Conservation (phyloP, 2,888 invertebrate genomes). For the Oithona nana region DNA sequence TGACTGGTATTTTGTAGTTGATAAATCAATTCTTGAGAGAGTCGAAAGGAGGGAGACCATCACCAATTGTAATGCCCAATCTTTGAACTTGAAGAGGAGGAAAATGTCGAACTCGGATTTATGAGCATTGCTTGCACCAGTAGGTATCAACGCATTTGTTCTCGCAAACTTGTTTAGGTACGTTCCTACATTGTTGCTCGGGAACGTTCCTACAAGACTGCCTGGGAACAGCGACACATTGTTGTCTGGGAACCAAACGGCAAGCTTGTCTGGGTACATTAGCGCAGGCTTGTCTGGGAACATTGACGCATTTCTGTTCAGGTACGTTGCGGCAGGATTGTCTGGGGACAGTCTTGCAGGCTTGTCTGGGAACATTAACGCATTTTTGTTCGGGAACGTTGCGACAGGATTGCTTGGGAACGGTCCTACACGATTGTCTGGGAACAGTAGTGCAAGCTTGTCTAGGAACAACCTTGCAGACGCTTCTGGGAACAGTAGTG, state of each 20-base stretch:
- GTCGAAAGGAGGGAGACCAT: no score
- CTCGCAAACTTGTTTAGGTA: conserved; percentile 5
- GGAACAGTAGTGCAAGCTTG: background rate
- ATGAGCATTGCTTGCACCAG: background rate
- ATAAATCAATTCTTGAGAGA: no score
- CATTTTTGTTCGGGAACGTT: conserved; percentile 10
- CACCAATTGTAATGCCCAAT: no score
- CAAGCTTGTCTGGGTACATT: conserved; percentile 6
- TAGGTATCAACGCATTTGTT: conserved; percentile 3
- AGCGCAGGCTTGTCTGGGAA: background rate
- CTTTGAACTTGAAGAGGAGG: no score
- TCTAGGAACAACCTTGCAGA: conserved; percentile 4
- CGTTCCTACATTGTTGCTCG: conserved; percentile 4
- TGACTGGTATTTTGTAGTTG: no score
- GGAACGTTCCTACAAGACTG: conserved; percentile 11
- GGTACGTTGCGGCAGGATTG: conserved; percentile 4
- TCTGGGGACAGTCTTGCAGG: background rate
- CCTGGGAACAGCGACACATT: conserved; percentile 7
- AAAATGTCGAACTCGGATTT: no score
- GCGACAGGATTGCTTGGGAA: background rate
- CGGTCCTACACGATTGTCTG: background rate
- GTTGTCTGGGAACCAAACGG: conserved; percentile 6
- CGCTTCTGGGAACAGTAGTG: conserved; percentile 3
- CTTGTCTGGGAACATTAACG: conserved; percentile 2
- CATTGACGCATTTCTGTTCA: conserved; percentile 6